Evolutionary conservation across 2,888 invertebrate species (phyloP), one percentile per base, ranked within the genome.

Genomic region (Holacanthella duospinosa): DNA sequence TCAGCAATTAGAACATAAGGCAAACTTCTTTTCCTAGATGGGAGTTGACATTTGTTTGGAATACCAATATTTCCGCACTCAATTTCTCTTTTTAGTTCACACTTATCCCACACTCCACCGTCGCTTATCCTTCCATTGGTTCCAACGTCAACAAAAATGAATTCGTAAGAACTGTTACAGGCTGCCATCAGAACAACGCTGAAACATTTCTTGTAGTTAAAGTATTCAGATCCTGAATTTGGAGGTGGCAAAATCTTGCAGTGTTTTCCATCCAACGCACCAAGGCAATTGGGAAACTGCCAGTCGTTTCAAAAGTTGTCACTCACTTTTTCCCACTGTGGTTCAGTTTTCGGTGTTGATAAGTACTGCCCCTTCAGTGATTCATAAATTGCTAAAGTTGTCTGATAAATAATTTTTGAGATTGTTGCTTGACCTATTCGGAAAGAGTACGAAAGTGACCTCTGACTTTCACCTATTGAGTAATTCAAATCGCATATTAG

Each of bases 71-170:
- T 21, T 27, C 28, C 28, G 24, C 19, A 6, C 29, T 58, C 58
- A 28, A 58, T 6, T 3, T 9, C 24, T 16, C 16, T 29, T 28
- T 48, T 59, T 4, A 59, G 4, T 48, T 3, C 19, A 27, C 44
- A 48, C 26, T 53, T 61, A 26, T 9, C 27, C 24, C 24, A 61
- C 3, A 73, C 66, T n/a, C 63, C 66, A 44, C 63, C 63, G 60
- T 74, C 72, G 61, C 65, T 59, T 24, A 62, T 60, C 28, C 66
- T 43, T 29, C 74, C 72, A 65, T 71, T 68, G 16, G 70, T 65
- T 55, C 73, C 72, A 29, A 73, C 59, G 65, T 74, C 70, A 21
- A 71, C 57, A 44, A 62, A 68, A 48, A 66, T 59, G 55, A 71
- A 71, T 64, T 64, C 64, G 55, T 70, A 73, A 19, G 70, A 62